phyloP scores from a whole-genome alignment of 1,140 invertebrate species.

The Holotrichia oblita region DNA sequence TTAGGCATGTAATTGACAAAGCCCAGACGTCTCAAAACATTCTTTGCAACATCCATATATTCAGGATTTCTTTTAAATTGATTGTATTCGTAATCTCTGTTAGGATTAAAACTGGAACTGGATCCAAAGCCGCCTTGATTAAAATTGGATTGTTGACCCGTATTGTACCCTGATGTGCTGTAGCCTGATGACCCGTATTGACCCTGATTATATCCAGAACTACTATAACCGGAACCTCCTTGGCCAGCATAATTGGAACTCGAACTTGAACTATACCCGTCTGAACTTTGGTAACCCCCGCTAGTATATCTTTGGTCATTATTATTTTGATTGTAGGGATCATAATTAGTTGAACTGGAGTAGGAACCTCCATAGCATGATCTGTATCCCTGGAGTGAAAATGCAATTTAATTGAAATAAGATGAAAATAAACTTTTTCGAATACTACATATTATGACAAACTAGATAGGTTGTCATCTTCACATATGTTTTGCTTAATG shows the following conservation, averaged over 20 bases:
- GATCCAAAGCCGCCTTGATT: background rate
- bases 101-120: background rate
- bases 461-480: too few species aligned
- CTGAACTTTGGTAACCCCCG: background rate
- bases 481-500: too few species aligned
- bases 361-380: conserved; percentile 17
- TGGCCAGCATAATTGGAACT: background rate
- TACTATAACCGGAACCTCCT: conserved; percentile 4
- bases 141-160: background rate
- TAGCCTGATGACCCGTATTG: background rate
- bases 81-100: conserved; percentile 63
- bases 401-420: too few species aligned
- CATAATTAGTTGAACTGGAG: background rate
- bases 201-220: background rate
- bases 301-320: conserved; percentile 10
- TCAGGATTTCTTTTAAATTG: conserved; percentile 69
- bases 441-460: too few species aligned
- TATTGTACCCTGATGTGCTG: background rate
- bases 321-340: conserved; percentile 12
- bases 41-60: conserved; percentile 65
- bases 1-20: conserved; percentile 65
- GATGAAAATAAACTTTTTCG: too few species aligned
- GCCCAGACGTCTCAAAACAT: conserved; percentile 67
- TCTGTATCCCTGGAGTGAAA: background rate
- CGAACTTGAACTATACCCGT: conserved; percentile 8